A percentile compares a stretch with the other conserved stretches of the same genome.
Conservation (phyloP, 1,140 invertebrate genomes). For the Cardiocondyla obscurior region DNA sequence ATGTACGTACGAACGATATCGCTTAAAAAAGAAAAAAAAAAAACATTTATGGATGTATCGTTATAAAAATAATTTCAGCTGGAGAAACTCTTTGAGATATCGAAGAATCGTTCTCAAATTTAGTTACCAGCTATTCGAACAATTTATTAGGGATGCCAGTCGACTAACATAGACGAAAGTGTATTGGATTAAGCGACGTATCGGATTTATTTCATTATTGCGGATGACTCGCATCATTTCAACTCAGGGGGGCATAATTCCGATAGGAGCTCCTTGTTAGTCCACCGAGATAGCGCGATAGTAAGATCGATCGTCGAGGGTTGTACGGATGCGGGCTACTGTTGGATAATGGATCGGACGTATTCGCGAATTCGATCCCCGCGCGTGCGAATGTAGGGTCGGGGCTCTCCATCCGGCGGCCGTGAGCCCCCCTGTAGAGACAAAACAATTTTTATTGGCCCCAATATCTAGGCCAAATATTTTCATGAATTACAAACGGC, state of each 20-base stretch:
- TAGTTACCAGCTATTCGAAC: neutral
- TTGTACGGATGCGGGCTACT: neutral
- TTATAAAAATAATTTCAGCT: neutral
- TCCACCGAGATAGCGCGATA: neutral
- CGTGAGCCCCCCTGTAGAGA: constrained; percentile 35
- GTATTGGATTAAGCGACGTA: neutral
- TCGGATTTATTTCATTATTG: constrained; percentile 46
- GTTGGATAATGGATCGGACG: constrained; percentile 46
- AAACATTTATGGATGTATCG: neutral
- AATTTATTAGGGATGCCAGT: neutral
- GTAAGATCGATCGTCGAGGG: constrained; percentile 54
- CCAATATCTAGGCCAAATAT: constrained; percentile 1
- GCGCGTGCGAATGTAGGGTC: constrained; percentile 32
- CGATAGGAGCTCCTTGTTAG: constrained; percentile 52
- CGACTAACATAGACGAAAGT: neutral
- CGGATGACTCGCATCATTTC: constrained; percentile 21
- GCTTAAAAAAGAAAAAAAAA: no score
- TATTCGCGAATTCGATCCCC: constrained; percentile 46
- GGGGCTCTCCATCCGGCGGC: constrained; percentile 37
- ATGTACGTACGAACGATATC: neutral
- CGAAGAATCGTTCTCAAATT: neutral
- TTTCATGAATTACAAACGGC: constrained; percentile 41
- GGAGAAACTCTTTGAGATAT: neutral
- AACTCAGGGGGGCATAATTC: neutral
- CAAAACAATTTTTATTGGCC: constrained; percentile 68